Base-by-base conservation (phyloP, 2,113 vertebrate genomes). In the Pipa parva region DNA sequence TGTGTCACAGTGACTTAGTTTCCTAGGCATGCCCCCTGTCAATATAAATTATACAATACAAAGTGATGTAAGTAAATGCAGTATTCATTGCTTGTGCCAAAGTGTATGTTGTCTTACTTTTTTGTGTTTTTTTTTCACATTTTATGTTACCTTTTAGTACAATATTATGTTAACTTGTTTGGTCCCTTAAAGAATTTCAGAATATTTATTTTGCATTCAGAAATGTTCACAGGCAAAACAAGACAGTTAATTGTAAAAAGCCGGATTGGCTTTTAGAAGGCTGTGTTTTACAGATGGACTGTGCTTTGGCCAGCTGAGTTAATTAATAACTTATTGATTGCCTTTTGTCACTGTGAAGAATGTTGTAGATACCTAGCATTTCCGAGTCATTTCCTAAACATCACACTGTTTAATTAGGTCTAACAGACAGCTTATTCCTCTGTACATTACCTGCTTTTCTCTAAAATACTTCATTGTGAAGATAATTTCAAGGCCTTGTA, bases 361-460 rank as follows among this genome's bases (percentile, higher is more conserved):
- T 25, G 21, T 17, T 37, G 49, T 20, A 37, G 56, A 9, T 67
- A 29, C 28, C 42, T 28, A 59, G 42, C 39, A 48, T 13, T 45
- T 64, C 36, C 36, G 45, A 56, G 50, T 50, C 29, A 37, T 21
- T 49, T 42, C 17, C 5, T 42, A n/a, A 7, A 27, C 48, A 52
- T 50, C 55, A 67, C 59, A 50, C 45, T 37, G 54, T 67, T 59
- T 59, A 25, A 59, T 67, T 67, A 67, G 45, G 42, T 67, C 31
- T 59, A 46, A 50, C 55, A 51, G 64, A 51, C 11, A 50, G 51
- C 24, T 27, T 59, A 37, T 50, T 59, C 50, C 59, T 59, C 55
- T 51, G 17, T 15, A 50, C 42, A 59, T 59, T 31, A 26, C 55
- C 55, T 50, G 29, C 64, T 39, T 55, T 39, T 58, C 22, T 36